Evolutionary conservation across 1,140 invertebrate species (phyloP), one percentile per base, ranked within the genome.

Genomic region (Subanguina moxae): DNA sequence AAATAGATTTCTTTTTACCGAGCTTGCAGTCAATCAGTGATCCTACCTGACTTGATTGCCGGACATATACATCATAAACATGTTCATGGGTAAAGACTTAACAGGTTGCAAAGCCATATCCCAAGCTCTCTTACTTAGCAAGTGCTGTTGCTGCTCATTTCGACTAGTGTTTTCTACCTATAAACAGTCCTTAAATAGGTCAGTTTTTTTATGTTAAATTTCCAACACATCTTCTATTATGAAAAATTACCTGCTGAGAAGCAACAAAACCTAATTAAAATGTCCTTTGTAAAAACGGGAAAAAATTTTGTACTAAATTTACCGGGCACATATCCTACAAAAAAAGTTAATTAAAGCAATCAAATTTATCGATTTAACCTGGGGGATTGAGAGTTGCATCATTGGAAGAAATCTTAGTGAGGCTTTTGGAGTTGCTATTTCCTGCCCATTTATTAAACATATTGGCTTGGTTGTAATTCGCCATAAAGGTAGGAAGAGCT

Each of bases 81-180:
- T 84, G 85, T 99, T 98, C 95, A 98, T 98, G 3, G 95, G 94
- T 38, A 97, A 85, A 84, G 89, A 85, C 75, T 96, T 97, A 5
- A 97, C 82, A 8, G 95, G 94, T 8, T 89, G 93, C 3, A 97
- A 82, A 0, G 95, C 95, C 57, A 97, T 87, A 83, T 99, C 94
- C 95, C 95, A 98, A 56, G 94, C 91, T 83, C 94, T 92, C 84
- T 86, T 75, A 19, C 62, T 74, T 62, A 78, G 17, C 62, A 70
- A 73, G 57, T 74, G 70, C 46, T 77, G 68, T 52, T 70, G 79
- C 27, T 74, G 67, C 32, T 77, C 62, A 45, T 45, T 64, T 38
- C 28, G 32, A 3, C 15, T 23, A n/a, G 52, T 45, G 25, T 25
- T 38, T 32, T 76, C 74, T 17, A 63, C 62, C 45, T 74, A 17